A percentile compares a stretch with the other conserved stretches of the same genome.
phyloP scores from a whole-genome alignment of 2,113 vertebrate species.

The Phaetusa simplex region DNA sequence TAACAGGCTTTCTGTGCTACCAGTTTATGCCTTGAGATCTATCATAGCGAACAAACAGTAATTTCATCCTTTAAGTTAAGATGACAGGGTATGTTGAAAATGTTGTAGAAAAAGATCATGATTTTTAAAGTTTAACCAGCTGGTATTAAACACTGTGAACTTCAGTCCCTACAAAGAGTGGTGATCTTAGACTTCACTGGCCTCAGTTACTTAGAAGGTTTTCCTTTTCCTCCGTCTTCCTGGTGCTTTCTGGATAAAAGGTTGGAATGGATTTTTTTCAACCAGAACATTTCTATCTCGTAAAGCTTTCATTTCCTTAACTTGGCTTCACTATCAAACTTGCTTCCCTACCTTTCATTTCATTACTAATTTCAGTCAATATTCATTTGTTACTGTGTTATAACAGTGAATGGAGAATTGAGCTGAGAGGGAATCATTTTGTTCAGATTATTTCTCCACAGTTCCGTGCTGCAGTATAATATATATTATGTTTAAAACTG shows the following conservation, averaged over 20 bases:
- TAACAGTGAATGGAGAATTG: neutral
- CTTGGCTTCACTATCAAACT: neutral
- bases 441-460: neutral
- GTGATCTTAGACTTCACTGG: neutral
- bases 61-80: neutral
- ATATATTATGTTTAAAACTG: neutral
- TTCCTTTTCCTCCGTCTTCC: neutral
- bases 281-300: neutral
- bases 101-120: neutral
- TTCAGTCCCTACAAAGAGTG: neutral
- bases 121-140: neutral
- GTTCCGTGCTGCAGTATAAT: neutral
- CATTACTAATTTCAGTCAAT: neutral
- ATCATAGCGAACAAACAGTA: neutral
- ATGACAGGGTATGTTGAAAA: neutral
- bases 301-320: neutral
- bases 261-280: neutral
- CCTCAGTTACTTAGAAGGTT: neutral
- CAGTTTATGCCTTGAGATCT: neutral
- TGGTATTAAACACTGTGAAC: neutral
- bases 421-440: neutral
- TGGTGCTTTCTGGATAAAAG: neutral
- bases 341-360: neutral
- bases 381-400: neutral
- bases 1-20: neutral